A percentile compares a stretch with the other conserved stretches of the same genome.
These are phyloP conservation scores for Lithophane ornitopus DNA, from an alignment of 2,888 invertebrate species.

Conservation along the genomic window DNA sequence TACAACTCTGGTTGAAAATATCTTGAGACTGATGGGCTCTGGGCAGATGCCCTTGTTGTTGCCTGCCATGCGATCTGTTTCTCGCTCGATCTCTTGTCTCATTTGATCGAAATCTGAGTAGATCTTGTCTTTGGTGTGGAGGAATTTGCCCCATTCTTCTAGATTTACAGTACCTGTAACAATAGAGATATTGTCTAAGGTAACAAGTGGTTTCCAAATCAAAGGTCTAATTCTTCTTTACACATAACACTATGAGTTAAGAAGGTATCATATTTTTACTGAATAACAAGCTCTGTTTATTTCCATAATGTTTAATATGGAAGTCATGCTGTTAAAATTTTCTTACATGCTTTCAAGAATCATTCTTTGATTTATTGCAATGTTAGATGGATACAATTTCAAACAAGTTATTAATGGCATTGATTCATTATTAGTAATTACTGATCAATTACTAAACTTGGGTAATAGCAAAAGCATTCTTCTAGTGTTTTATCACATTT, in stretches of 20 bases:
- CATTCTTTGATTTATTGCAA: not conserved
- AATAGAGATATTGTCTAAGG: slow-evolving; percentile 58
- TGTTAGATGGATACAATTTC: not conserved
- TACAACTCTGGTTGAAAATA: slow-evolving; percentile 98
- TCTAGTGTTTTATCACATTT: not conserved
- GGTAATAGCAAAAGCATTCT: not conserved
- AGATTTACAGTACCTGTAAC: slow-evolving; percentile 94
- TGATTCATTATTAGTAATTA: not conserved
- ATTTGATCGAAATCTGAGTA: slow-evolving; percentile 98
- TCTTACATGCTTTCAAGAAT: not conserved
- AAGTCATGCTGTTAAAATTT: slow-evolving; percentile 10
- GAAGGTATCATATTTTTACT: not conserved
- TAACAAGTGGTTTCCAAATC: not conserved
- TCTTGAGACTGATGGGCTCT: slow-evolving; percentile 98
- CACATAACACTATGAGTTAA: not conserved
- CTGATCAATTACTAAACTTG: slow-evolving; percentile 14
- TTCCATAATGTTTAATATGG: not conserved
- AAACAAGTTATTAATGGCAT: not conserved
- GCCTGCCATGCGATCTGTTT: slow-evolving; percentile 98
- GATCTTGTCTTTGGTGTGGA: slow-evolving; percentile 97
- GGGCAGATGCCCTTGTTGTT: slow-evolving; percentile 98
- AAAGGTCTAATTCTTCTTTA: not conserved
- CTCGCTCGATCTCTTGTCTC: slow-evolving; percentile 97
- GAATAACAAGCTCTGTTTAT: not conserved
- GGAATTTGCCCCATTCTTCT: slow-evolving; percentile 99